phyloP scores from a whole-genome alignment of 2,797 vertebrate genomes.

The Rhyacichthys aspro region DNA sequence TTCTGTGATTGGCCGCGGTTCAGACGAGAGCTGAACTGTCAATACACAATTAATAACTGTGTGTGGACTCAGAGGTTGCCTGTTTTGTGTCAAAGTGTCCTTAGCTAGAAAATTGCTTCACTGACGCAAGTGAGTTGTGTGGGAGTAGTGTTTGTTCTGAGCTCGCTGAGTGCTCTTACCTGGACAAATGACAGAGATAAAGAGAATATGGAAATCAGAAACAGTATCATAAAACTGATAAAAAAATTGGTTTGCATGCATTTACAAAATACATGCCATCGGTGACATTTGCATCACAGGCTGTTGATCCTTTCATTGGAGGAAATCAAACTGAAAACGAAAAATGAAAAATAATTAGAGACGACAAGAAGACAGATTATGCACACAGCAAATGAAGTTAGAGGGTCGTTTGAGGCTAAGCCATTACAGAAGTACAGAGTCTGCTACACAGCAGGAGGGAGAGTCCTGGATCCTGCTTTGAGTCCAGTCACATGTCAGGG shows the following conservation, averaged over 20 bases:
- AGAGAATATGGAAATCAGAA: neutral
- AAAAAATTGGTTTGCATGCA: neutral
- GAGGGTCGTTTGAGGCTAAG: slow-evolving; percentile 45
- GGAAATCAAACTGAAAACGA: neutral
- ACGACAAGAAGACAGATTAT: slow-evolving; percentile 6
- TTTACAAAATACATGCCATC: too few relatives aligned
- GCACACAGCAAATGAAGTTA: slow-evolving; percentile 5
- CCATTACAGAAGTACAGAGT: slow-evolving; percentile 31
- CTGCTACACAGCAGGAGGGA: slow-evolving; percentile 44
- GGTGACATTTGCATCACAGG: slow-evolving; percentile 6
- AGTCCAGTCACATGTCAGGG: slow-evolving; percentile 51
- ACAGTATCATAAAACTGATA: neutral
- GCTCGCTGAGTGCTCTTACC: slow-evolving; percentile 47
- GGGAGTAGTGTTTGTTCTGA: slow-evolving; percentile 61
- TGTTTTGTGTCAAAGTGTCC: slow-evolving; percentile 52
- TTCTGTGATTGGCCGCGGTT: slow-evolving; percentile 33
- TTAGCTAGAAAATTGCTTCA: slow-evolving; percentile 55
- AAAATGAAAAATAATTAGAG: slow-evolving; percentile 10
- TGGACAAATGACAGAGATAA: slow-evolving; percentile 38
- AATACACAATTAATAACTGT: neutral
- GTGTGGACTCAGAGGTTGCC: slow-evolving; percentile 25
- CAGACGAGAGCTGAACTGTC: slow-evolving; percentile 23
- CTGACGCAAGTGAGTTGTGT: slow-evolving; percentile 62
- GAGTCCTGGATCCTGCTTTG: slow-evolving; percentile 48
- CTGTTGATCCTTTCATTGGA: slow-evolving; percentile 7